Evolutionary conservation across 2,888 invertebrate genomes (phyloP), one percentile per base, ranked within the genome.

Genomic region (Drosophila maculinotata): DNA sequence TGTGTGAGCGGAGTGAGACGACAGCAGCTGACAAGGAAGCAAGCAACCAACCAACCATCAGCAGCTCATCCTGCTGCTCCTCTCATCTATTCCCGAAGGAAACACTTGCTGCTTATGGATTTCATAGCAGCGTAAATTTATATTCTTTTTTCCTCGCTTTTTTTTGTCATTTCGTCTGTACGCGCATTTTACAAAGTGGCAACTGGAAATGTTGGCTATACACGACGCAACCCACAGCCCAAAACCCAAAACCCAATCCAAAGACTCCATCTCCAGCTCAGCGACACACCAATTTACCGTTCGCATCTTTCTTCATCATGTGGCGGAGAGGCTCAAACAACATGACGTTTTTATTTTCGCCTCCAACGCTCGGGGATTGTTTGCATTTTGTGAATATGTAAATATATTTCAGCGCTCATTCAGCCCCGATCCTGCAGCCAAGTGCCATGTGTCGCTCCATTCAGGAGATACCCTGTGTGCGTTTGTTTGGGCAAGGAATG

Each of bases 91-190:
- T 76, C 77, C 77, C 74, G 33, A 35, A 49, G 74, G 70, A 72
- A 76, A 76, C 69, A 76, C 69, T 76, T 72, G 71, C 76, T 73
- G 73, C 76, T 76, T 76, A 76, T 76, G 76, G 69, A 76, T 76
- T 76, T 76, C 66, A 68, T 75, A 57, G 63, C 49, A 56, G 63
- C 56, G 69, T 39, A 69, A 47, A 64, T 59, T 49, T 48, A 17
- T 41, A 54, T 36, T 57, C 45, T 9, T 45, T 71, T 71, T 64
- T 28, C 7, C 10, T 25, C 28, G 15, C 31, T 20, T 15, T 14
- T 1, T 23, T 71, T 75, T 71, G 71, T 65, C 68, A 67, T 67
- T 65, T 59, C 69, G 58, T 66, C 70, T 60, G 31, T 49, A 58
- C 38, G 65, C 65, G 59, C 59, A 47, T 69, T 68, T 77, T 77